Base-by-base conservation (phyloP, 2,888 invertebrate species). In the Apomyelois bistriatella region DNA sequence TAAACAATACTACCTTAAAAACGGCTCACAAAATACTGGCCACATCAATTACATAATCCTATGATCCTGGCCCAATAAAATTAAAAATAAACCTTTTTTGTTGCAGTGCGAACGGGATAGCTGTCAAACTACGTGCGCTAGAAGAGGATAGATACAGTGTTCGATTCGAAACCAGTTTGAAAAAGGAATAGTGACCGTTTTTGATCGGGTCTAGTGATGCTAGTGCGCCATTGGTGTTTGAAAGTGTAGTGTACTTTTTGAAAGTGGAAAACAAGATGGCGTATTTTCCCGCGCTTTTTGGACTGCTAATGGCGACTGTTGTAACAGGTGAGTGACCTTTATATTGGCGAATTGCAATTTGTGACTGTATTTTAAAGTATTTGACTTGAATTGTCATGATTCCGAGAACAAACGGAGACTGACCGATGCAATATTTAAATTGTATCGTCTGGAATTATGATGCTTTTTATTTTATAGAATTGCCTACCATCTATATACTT, bases 221-320 rank as follows among this genome's bases (percentile, higher is more conserved):
- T 66, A 65, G 72, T 64, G 76, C 70, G 72, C 66, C 63, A 69
- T 69, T 66, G 70, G 67, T 66, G 68, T 73, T 43, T 43, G 12
- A 28, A 32, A 46, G 77, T 74, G 75, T 72, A 67, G 67, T 72
- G 75, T 76, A 58, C 70, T 68, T 71, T 70, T 71, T 61, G 56
- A 61, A 63, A 69, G 65, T 69, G 68, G 60, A 61, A 56, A 66
- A 62, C 76, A 86, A 86, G 72, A 88, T 88, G 88, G 82, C 86
- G 56, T 78, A 64, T 55, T 59, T 86, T 82, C 79, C 86, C 86
- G 88, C 87, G 65, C 61, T 87, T 82, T 81, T 88, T 64, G 84
- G 82, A 76, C 74, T 87, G 65, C 64, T 86, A 36, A 60, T 86
- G 71, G 80, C 75, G 52, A 74, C 68, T 58, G 56, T 78, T 64